Percentiles rank a stretch among this genome's conserved stretches.
Conservation (phyloP, 2,888 invertebrate genomes). For the Acronicta leporina region DNA sequence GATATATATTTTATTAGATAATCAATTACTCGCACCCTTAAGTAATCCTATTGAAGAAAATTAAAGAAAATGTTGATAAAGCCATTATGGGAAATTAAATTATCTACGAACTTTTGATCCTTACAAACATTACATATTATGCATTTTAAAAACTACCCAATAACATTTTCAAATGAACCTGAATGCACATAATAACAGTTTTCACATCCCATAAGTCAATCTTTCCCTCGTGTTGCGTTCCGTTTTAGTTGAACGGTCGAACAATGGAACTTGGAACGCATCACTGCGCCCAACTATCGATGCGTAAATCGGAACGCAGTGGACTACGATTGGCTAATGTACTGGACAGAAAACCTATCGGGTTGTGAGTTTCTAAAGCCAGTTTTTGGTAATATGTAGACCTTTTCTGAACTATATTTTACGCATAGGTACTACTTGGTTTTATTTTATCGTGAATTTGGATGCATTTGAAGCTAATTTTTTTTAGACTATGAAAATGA, state of each 20-base stretch:
- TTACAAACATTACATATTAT: too few species aligned
- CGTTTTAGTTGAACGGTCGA: conserved; percentile 48
- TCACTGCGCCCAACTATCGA: conserved; percentile 40
- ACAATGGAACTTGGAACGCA: conserved; percentile 53
- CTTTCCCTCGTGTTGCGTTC: conserved; percentile 43
- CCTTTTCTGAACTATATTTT: too few species aligned
- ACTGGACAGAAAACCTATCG: conserved; percentile 52
- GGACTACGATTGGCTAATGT: conserved; percentile 52
- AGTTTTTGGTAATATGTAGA: not conserved
- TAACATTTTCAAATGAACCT: not conserved
- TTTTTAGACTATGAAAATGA: too few species aligned
- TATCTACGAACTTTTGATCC: too few species aligned
- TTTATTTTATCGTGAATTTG: too few species aligned
- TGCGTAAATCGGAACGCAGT: conserved; percentile 53
- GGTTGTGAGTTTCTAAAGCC: conserved; percentile 30
- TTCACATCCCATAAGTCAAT: conserved; percentile 52
- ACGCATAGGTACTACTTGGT: too few species aligned
- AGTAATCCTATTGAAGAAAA: too few species aligned
- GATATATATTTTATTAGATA: too few species aligned
- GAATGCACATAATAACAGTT: conserved; percentile 20
- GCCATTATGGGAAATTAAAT: too few species aligned
- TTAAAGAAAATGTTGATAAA: too few species aligned
- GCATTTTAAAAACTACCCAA: not conserved
- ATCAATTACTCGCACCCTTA: too few species aligned
- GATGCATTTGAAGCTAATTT: too few species aligned